Evolutionary conservation across 2,888 invertebrate genomes (phyloP), one percentile per base, ranked within the genome.

Genomic region (Drosophila imparisetae): DNA sequence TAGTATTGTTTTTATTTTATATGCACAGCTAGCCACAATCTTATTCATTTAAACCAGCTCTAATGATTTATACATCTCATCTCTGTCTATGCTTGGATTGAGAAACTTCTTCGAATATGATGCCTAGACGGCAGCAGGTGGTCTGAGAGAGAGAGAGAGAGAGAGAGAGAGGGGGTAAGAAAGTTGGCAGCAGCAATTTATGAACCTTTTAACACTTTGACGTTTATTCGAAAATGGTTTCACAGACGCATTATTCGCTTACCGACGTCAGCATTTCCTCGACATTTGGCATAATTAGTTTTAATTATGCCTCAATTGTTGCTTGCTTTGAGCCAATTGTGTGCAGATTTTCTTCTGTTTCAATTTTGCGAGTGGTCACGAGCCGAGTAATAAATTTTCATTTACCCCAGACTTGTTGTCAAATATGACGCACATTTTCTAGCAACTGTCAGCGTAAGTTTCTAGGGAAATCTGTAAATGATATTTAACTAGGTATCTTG

Each of bases 311-410:
- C 50, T 29, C 69, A 81, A 81, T 81, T 81, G 75, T 67, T 29
- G 53, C 53, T 27, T 29, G 49, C 66, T 80, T 66, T 77, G 73
- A 53, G 64, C 54, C 63, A 71, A 78, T 78, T 78, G 75, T 55
- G 61, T 63, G 78, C 48, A 62, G 59, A 49, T 36, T 62, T 66
- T 36, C 52, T 11, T 32, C 15, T 13, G n/a, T 1, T 29, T 13
- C 10, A 38, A 24, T 5, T 52, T 15, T 10, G 7, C 34, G 29
- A 34, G 52, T 48, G 21, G 42, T 18, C 36, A 40, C 34, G 42
- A 48, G 63, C 53, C 66, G n/a, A 83, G 83, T 52, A 80, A 82
- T 86, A 83, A 86, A 83, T 85, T 79, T 73, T 73, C 68, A 76
- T 83, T 83, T 71, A 38, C 54, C 52, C 49, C 60, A 48, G 57